Percentiles rank a stretch among this genome's conserved stretches.
Evolutionary conservation across 2,888 invertebrate genomes (phyloP).

Genomic region (Caradrina clavipalpis): DNA sequence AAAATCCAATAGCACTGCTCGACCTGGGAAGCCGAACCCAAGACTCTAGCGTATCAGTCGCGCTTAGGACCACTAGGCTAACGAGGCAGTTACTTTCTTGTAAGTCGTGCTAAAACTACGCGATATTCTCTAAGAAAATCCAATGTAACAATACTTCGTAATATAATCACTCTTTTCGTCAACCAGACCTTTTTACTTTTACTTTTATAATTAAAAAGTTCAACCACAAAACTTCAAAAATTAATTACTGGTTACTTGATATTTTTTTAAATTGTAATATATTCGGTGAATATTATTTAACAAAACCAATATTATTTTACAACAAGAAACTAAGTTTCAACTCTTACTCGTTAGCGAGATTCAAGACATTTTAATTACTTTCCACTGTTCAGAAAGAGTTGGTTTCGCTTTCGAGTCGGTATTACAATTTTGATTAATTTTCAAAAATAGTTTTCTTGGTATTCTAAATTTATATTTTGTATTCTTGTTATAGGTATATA

Average conservation of each 20-base stretch:
- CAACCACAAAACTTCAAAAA: neutral
- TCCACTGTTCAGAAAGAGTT: conserved; percentile 32
- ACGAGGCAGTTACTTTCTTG: no score
- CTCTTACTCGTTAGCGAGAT: conserved; percentile 30
- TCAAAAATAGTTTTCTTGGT: neutral
- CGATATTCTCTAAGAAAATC: no score
- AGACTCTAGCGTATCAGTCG: no score
- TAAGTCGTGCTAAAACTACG: no score
- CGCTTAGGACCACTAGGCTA: no score
- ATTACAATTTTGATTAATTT: conserved; percentile 23
- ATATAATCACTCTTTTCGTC: neutral
- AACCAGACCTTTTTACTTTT: neutral
- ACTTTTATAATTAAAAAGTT: neutral
- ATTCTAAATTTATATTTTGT: neutral
- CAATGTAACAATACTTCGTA: neutral
- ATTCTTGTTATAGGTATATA: no score
- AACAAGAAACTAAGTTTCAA: conserved; percentile 30
- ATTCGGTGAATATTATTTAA: conserved; percentile 42
- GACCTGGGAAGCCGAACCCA: no score
- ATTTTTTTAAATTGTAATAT: conserved; percentile 11
- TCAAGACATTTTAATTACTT: conserved; percentile 51
- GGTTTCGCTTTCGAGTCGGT: conserved; percentile 6
- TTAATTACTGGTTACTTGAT: neutral
- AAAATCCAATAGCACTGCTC: no score
- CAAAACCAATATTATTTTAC: conserved; percentile 48